Base-by-base conservation (phyloP, 1,140 invertebrate genomes). In the Brachionus paranguensis region DNA sequence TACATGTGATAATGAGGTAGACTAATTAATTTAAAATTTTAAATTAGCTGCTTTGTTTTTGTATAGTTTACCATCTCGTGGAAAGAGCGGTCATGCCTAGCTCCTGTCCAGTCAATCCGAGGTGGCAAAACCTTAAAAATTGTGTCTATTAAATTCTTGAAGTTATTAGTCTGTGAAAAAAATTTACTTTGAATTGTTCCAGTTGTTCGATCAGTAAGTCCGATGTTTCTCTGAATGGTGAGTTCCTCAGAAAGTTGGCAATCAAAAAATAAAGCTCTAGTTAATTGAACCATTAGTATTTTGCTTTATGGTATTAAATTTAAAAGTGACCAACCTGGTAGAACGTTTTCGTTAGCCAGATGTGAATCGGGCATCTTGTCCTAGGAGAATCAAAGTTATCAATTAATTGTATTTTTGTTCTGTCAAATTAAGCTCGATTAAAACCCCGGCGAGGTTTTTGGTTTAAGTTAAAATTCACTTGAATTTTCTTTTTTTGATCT, bases 241-340 rank as follows among this genome's bases (percentile, higher is more conserved):
- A 24, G 64, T 81, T 81, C n/a, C 24, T 60, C 41, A 81, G 60
- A 17, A 64, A 68, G 12, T 81, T 43, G n/a, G 78, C 78, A 24
- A 81, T 81, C 64, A 81, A 68, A 68, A 81, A 81, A 20, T 81
- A 81, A 17, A 81, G 78, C n/a, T 81, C 78, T 81, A 17, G 7
- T 27, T 14, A 50, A 50, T 29, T 29, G 43, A 53, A 3, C 8
- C 14, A 45, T 27, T 29, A 7, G 11, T 11, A 47, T 45, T 45
- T 29, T 41, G 0, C 1, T 6, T 8, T 20, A 14, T 20, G 33
- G 4, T 50, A 47, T 17, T 29, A 12, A 76, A 24, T 27, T 37
- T 7, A 50, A 47, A 27, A 14, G 20, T 11, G 20, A 74, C 47
- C 7, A 50, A 76, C 72, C 72, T 76, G 72, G 43, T 76, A 76